Base-by-base conservation (phyloP, 2,888 invertebrate genomes). In the Rotaria sp. region DNA sequence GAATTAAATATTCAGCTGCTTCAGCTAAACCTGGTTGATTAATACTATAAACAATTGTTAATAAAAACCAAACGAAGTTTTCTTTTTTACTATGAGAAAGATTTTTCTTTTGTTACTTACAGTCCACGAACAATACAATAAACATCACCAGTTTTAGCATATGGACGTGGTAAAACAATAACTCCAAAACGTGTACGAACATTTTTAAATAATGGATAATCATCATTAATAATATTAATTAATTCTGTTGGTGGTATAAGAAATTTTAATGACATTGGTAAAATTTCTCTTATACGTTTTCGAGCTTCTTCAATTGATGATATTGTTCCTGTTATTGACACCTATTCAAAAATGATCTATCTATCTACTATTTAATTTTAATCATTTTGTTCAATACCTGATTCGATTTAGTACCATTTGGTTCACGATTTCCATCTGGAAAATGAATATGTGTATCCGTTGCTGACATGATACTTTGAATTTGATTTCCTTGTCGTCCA, bases 401-500 rank as follows among this genome's bases (percentile, higher is more conserved):
- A 80, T 80, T 80, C 0, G 80, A 80, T 80, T 80, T 80, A n/a
- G 45, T 80, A 11, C 80, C 80, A 45, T 80, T 80, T 26, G 80
- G 80, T n/a, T 80, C 80, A 26, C 80, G 80, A 80, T 80, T 80
- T 3, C 80, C 80, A 80, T 80, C 80, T 13, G 80, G 80, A 80
- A 80, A 80, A 80, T 80, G 80, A n/a, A 80, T 80, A 80, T 80
- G 80, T 45, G 80, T 80, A n/a, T 80, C 80, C 1, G 80, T 80
- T 80, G 80, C 41, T 21, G 18, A 15, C 80, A 80, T 80, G 21
- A 80, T 80, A 45, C 45, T 80, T 45, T 80, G 80, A 35, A 80
- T 80, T 80, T 80, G 80, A 80, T 80, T 80, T 26, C 80, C 80
- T 52, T 84, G 84, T 38, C 84, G 50, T 38, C 84, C 84, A 52